Base-by-base conservation (phyloP, 2,888 invertebrate species). In the Dasysyrphus albostriatus region DNA sequence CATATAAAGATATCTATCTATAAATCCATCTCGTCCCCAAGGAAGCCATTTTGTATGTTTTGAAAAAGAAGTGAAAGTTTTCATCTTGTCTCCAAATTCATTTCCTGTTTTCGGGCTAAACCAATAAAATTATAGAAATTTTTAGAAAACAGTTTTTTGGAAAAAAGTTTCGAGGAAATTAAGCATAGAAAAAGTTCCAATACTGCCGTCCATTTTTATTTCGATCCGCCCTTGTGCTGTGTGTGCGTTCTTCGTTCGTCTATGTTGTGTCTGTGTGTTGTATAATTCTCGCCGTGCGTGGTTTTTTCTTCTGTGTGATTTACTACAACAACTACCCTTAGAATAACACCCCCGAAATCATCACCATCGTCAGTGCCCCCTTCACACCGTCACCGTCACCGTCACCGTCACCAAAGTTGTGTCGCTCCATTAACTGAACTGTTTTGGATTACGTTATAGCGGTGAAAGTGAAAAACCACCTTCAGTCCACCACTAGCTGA, bases 201-300 rank as follows among this genome's bases (percentile, higher is more conserved):
- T 90, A 89, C 89, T 89, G 88, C 90, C 90, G 90, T 87, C 87
- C 87, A 87, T 87, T 87, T 54, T 83, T 87, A 82, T 82, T 87
- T 87, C 78, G 39, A 74, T 87, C 84, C 74, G 84, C 84, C 88
- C 88, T 82, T 79, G 65, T 81, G 73, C 51, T 78, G 79, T 88
- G 88, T 84, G 82, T 88, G 76, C 81, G 74, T 59, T 3, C n/a
- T 42, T 47, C 47, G 51, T 70, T 44, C 9, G 51, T 76, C 47
- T 67, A 56, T 76, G 69, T 77, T 77, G 65, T 81, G 74, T 77
- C 51, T 61, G 76, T 69, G 47, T 67, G 49, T 49, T 67, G 49
- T 37, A 67, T 47, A 19, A 67, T 24, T 39, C 24, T 54, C n/a
- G 34, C 14, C 61, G 69, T 78, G 69, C 56, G 82, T 74, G 59